These are phyloP conservation scores for Helostoma temminkii DNA, from an alignment of 2,797 vertebrate species.

Conservation along the genomic window DNA sequence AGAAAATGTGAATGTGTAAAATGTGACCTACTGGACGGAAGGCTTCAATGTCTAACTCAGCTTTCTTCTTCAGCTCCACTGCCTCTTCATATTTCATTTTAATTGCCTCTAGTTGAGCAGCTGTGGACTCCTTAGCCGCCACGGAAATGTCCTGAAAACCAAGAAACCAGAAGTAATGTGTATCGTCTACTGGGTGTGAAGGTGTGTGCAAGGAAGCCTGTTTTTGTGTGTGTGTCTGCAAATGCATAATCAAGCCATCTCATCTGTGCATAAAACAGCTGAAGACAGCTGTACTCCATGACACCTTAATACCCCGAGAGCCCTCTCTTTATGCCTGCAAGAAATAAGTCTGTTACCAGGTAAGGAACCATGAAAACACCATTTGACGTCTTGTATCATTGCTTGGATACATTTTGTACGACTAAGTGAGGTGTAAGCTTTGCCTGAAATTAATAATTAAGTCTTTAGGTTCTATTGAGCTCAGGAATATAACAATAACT, in stretches of 20 bases:
- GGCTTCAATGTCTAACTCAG: slow-evolving; percentile 82
- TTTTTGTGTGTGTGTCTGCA: slow-evolving; percentile 30
- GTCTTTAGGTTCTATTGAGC: slow-evolving; percentile 32
- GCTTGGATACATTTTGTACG: slow-evolving; percentile 47
- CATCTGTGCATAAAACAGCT: slow-evolving; percentile 63
- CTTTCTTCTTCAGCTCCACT: slow-evolving; percentile 82
- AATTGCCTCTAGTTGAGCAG: slow-evolving; percentile 79
- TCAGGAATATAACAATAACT: slow-evolving; percentile 19
- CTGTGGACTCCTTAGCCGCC: slow-evolving; percentile 78
- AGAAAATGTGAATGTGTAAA: slow-evolving; percentile 18
- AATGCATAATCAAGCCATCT: slow-evolving; percentile 57
- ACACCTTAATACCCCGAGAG: slow-evolving; percentile 60
- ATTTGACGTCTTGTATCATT: slow-evolving; percentile 73
- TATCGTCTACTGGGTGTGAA: slow-evolving; percentile 45
- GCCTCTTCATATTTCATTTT: slow-evolving; percentile 85
- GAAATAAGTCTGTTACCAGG: slow-evolving; percentile 74
- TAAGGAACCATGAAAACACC: slow-evolving; percentile 79
- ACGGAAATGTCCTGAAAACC: slow-evolving; percentile 83
- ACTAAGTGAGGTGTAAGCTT: slow-evolving; percentile 63
- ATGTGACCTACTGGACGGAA: slow-evolving; percentile 83
- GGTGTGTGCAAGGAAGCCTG: slow-evolving; percentile 49
- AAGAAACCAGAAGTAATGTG: slow-evolving; percentile 60
- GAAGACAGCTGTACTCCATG: slow-evolving; percentile 67
- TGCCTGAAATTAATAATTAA: slow-evolving; percentile 44
- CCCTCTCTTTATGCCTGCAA: slow-evolving; percentile 69